Evolutionary conservation across 2,113 vertebrate genomes (phyloP).

Genomic region (Cephalopholis sonnerati): DNA sequence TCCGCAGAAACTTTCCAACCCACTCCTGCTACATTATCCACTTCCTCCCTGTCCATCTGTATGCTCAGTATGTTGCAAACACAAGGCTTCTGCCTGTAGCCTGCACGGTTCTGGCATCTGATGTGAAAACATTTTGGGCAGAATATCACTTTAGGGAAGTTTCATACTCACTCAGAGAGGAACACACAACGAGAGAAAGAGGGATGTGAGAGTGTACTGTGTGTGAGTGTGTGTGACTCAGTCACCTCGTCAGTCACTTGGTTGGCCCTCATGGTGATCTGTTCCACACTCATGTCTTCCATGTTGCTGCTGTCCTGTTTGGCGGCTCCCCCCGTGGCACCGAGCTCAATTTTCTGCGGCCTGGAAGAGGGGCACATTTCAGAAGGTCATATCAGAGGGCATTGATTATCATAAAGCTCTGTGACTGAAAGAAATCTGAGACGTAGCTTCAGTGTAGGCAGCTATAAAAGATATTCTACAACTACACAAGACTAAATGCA

Average conservation of each 20-base stretch:
- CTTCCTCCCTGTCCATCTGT: not conserved
- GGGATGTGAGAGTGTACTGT: not conserved
- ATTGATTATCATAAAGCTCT: not conserved
- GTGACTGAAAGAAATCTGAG: not conserved
- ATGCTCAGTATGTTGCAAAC: not conserved
- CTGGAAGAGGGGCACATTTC: slow-evolving; percentile 54
- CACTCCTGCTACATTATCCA: not conserved
- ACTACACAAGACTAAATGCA: not conserved
- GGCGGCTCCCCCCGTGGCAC: slow-evolving; percentile 68
- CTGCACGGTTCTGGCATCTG: not conserved
- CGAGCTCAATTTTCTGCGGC: slow-evolving; percentile 80
- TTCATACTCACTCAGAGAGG: not conserved
- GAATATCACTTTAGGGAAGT: slow-evolving; percentile 1
- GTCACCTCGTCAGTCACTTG: slow-evolving; percentile 97
- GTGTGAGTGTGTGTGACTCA: slow-evolving; percentile 21
- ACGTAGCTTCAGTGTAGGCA: not conserved
- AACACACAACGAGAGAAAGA: not conserved
- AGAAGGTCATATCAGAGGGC: not conserved
- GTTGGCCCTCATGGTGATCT: slow-evolving; percentile 90
- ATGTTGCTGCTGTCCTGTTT: slow-evolving; percentile 84
- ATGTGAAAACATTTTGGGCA: not conserved
- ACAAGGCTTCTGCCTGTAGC: not conserved
- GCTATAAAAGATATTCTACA: not conserved
- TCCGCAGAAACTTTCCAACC: not conserved
- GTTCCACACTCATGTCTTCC: slow-evolving; percentile 91